Percentiles rank a stretch among this genome's conserved stretches.
These are phyloP conservation scores for Drosophila leonis DNA, from an alignment of 2,888 invertebrate species.

Conservation along the genomic window DNA sequence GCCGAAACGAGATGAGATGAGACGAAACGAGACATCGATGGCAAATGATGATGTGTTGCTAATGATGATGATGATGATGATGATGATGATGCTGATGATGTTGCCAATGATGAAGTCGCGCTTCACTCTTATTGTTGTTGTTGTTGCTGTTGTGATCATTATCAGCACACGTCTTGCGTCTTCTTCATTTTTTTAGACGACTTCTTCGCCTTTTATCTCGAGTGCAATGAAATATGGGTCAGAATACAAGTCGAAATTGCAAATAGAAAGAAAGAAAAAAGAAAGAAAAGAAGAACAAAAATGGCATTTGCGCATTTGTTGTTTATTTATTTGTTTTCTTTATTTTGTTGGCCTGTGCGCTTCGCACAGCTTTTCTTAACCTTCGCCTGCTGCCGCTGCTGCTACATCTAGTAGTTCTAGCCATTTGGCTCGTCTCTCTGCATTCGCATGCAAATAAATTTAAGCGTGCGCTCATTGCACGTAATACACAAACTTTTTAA, in stretches of 20 bases:
- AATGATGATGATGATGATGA: conserved; percentile 53
- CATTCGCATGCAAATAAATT: conserved; percentile 66
- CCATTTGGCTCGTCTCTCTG: conserved; percentile 5
- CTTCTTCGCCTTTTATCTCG: conserved; percentile 37
- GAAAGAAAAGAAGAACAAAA: conserved; percentile 10
- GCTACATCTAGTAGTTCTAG: not conserved
- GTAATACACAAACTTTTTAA: conserved; percentile 71
- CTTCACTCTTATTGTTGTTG: conserved; percentile 8
- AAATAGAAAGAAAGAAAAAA: conserved; percentile 21
- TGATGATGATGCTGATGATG: conserved; percentile 36
- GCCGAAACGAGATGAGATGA: conserved; percentile 15
- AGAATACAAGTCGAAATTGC: conserved; percentile 63
- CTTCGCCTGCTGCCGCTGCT: conserved; percentile 1
- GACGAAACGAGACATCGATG: conserved; percentile 49
- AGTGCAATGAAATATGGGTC: conserved; percentile 70
- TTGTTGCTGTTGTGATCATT: conserved; percentile 57
- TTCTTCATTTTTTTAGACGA: conserved; percentile 15
- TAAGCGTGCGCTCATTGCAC: conserved; percentile 67
- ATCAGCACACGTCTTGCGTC: conserved; percentile 36
- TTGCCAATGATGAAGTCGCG: conserved; percentile 37
- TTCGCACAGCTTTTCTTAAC: conserved; percentile 11
- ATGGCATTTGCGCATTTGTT: conserved; percentile 38
- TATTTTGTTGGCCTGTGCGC: conserved; percentile 3
- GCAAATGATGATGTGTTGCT: conserved; percentile 70
- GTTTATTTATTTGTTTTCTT: conserved; percentile 21